Base-by-base conservation (phyloP, 1,140 invertebrate species). In the Panagrolaimus sp. region DNA sequence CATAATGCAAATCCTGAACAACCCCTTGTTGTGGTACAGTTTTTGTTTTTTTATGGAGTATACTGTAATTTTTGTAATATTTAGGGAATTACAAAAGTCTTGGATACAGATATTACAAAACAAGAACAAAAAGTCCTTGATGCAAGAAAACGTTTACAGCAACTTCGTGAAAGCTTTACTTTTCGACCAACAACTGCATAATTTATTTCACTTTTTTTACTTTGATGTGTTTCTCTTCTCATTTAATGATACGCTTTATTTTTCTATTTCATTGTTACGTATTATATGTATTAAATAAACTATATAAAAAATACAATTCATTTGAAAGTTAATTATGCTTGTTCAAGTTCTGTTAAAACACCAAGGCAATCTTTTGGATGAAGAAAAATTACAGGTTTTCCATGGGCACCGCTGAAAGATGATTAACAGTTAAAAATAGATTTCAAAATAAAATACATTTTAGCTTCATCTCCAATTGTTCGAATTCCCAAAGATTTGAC, bases 341-440 rank as follows among this genome's bases (percentile, higher is more conserved):
- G 51, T 25, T 57, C 51, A n/a, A 89, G 77, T 76, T 89, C 88
- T n/a, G 88, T 84, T 14, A 89, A 78, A 11, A 89, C 87, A 38
- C 88, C 88, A 73, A 85, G 85, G 79, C 88, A 89, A 79, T 89
- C 88, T 78, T 89, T 89, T 3, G 88, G 88, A 80, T 89, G 88
- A 5, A 89, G 83, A 78, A 89, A 89, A 2, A 89, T 84, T 0
- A 89, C 88, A n/a, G 87, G 87, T 79, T 88, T 89, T 20, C 88
- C 88, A 84, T 89, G 88, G 45, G 88, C 88, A 43, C 88, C 88
- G 72, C n/a, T n/a, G n/a, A n/a, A n/a, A n/a, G n/a, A n/a, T n/a
- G n/a, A n/a, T n/a, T n/a, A n/a, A n/a, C n/a, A n/a, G n/a, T n/a
- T n/a, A n/a, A n/a, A n/a, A n/a, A n/a, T n/a, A n/a, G n/a, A n/a